A percentile compares a stretch with the other conserved stretches of the same genome.
These are phyloP conservation scores for Subacronicta megacephala DNA, from an alignment of 2,888 invertebrate genomes.

Conservation along the genomic window DNA sequence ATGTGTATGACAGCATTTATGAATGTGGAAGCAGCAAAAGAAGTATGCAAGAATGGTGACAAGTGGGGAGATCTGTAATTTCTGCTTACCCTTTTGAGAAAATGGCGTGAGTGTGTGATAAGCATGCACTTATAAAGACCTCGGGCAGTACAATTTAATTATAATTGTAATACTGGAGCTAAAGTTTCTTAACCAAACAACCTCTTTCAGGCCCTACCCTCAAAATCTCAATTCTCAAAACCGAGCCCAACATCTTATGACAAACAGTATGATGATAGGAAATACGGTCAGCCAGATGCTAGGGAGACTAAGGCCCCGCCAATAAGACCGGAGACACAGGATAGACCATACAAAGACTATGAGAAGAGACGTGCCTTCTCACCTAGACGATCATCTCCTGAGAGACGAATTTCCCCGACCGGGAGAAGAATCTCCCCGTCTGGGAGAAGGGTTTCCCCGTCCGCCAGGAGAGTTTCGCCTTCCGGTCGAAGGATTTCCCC, in stretches of 20 bases:
- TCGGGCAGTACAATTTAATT: too few relatives aligned
- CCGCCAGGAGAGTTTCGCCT: constrained; percentile 48
- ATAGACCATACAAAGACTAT: constrained; percentile 50
- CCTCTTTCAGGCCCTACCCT: constrained; percentile 41
- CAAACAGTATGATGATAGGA: constrained; percentile 58
- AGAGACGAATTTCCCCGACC: constrained; percentile 14
- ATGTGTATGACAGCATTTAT: too few relatives aligned
- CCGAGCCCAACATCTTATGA: constrained; percentile 36
- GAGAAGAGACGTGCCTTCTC: constrained; percentile 51
- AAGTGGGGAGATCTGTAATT: too few relatives aligned
- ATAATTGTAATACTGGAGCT: too few relatives aligned
- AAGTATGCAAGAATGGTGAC: too few relatives aligned
- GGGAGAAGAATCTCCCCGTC: constrained; percentile 12
- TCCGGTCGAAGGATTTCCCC: constrained; percentile 39
- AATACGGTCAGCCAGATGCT: constrained; percentile 51
- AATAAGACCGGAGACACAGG: constrained; percentile 41
- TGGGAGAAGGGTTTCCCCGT: constrained; percentile 37
- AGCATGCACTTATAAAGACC: too few relatives aligned
- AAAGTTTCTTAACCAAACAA: too few relatives aligned
- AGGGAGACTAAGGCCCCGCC: constrained; percentile 36
- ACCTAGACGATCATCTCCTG: constrained; percentile 32
- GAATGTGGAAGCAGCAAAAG: too few relatives aligned
- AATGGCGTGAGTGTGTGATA: too few relatives aligned
- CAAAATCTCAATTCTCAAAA: constrained; percentile 49
- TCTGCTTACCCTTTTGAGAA: too few relatives aligned